Base-by-base conservation (phyloP, 2,888 invertebrate genomes). In the Oscheius myriophilus region DNA sequence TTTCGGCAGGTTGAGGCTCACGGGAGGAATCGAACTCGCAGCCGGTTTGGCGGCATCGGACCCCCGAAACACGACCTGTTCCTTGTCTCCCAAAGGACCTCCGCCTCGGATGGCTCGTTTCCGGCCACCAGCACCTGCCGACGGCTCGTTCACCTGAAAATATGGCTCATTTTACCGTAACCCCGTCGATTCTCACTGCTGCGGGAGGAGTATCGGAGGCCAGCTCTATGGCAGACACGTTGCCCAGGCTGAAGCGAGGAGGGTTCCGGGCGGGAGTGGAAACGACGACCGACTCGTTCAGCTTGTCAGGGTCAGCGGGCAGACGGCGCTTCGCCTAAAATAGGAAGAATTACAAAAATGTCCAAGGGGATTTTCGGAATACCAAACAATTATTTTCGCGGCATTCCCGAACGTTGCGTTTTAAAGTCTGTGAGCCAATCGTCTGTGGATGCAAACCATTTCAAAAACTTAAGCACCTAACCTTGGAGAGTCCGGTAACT, bases 61-160 rank as follows among this genome's bases (percentile, higher is more conserved):
- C 0, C 61, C 66, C 21, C 65, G 42, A 71, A 79, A 79, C 54
- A 76, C 55, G 14, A 79, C 75, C 0, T 70, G 63, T 49, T 79
- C 79, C 0, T 69, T 53, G 21, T 70, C 79, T 0, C 76, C 76
- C 12, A 72, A 67, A 11, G 71, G 72, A 11, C 79, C 79, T 43
- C 79, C 79, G 0, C 79, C 79, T 33, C 76, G 75, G 54, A 76
- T 79, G 12, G 76, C 75, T 0, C 79, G 67, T 49, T 79, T 79
- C 12, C 76, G 61, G 6, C 74, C 55, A 41, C 55, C 74, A 16
- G 51, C 46, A 33, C 55, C n/a, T 6, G 43, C 4, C 6, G 61
- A 16, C 2, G 67, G 49, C n/a, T 46, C 61, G 11, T 14, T 25
- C 9, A 33, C 9, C 33, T 33, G 33, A 33, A 33, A 33, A 33